phyloP scores from a whole-genome alignment of 2,888 invertebrate species.

The Drosophila pegasa region DNA sequence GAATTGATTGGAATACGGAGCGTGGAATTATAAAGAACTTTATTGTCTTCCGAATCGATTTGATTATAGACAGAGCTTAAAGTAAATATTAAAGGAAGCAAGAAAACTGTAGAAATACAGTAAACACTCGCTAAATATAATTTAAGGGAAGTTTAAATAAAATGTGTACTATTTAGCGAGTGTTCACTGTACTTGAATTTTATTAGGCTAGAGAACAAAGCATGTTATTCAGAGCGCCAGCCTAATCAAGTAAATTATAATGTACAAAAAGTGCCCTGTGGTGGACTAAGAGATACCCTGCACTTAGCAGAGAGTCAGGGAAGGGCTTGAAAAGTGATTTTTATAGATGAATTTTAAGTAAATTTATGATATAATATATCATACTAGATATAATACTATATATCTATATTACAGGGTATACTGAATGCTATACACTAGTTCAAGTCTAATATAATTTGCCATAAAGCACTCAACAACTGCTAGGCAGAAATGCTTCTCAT shows the following conservation, averaged over 20 bases:
- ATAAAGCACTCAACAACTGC: background rate
- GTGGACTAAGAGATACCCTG: background rate
- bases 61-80: background rate
- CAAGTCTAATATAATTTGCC: background rate
- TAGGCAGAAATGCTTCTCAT: background rate
- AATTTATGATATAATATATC: background rate
- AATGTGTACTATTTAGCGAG: background rate
- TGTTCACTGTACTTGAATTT: background rate
- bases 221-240: background rate
- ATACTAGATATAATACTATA: background rate
- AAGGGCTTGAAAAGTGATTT: background rate
- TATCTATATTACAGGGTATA: background rate
- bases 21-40: background rate
- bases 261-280: background rate
- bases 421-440: background rate
- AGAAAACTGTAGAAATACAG: slow-evolving; percentile 1
- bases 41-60: slow-evolving; percentile 1
- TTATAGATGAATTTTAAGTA: background rate
- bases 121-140: background rate
- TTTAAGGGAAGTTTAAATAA: background rate
- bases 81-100: background rate
- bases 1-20: slow-evolving; percentile 7
- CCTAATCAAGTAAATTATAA: background rate
- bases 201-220: background rate
- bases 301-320: background rate